Evolutionary conservation across 2,888 invertebrate genomes (phyloP), one percentile per base, ranked within the genome.

Genomic region (Cryptus armator): DNA sequence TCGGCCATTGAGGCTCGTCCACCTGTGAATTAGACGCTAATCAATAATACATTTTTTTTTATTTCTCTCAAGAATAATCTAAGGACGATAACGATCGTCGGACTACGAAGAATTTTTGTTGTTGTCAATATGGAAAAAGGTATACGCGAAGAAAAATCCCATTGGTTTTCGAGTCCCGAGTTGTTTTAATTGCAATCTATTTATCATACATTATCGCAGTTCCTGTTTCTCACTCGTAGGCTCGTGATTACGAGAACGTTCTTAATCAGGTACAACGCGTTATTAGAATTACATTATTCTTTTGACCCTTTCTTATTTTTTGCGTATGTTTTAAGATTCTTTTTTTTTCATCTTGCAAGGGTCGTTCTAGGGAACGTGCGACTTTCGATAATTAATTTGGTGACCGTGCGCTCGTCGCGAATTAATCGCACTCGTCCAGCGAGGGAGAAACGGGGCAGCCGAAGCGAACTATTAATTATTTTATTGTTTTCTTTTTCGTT

Each of bases 11-110:
- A 87, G 86, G 87, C 89, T 87, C 88, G 70, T 89, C 89, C 89
- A 90, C 89, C 90, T 76, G 88, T 83, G 79, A 86, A 90, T 88
- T 89, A 87, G 82, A 76, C 84, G 59, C 74, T 70, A 81, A 89
- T 89, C 88, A 83, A 89, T 87, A 59, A 77, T 72, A 68, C 51
- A 72, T 74, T 83, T 83, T 43, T 64, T 66, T 51, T n/a, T 64
- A 64, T 24, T 37, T 66, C 29, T 37, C 56, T 3, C 43, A n/a
- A 32, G 14, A 29, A 70, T 53, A n/a, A n/a, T 16, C 32, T 29
- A 19, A 14, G 14, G 37, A 59, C 32, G 14, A 24, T 59, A 14
- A 14, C 24, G 14, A 29, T 59, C 59, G 59, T 32, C 14, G 3
- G 24, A 5, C 4, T 59, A 12, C 14, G 59, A 29, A 32, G 59